phyloP scores from a whole-genome alignment of 2,797 vertebrate genomes.

The Philypnodon macrostomus region DNA sequence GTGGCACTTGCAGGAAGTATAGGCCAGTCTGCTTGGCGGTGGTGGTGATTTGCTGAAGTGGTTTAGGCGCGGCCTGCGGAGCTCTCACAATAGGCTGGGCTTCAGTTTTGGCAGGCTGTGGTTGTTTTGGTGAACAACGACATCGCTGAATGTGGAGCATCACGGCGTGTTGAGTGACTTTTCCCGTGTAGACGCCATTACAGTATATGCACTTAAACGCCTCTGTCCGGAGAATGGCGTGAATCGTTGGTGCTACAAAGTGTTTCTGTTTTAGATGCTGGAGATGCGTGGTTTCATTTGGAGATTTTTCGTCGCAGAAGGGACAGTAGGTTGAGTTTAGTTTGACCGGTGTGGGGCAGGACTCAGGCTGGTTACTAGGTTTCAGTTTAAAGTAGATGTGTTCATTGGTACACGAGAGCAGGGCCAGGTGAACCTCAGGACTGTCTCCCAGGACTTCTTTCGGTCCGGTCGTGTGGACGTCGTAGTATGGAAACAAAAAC shows the following conservation, averaged over 20 bases:
- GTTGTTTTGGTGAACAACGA: slow-evolving; percentile 81
- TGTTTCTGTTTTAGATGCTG: slow-evolving; percentile 90
- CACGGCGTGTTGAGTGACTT: slow-evolving; percentile 90
- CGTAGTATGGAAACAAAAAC: slow-evolving; percentile 89
- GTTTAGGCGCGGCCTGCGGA: slow-evolving; percentile 22
- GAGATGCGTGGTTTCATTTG: slow-evolving; percentile 79
- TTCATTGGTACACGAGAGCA: slow-evolving; percentile 84
- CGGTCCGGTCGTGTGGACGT: slow-evolving; percentile 84
- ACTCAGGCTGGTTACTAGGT: slow-evolving; percentile 67
- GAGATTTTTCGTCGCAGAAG: slow-evolving; percentile 87
- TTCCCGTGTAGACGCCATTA: slow-evolving; percentile 94
- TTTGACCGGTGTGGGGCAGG: slow-evolving; percentile 62
- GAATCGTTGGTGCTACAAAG: slow-evolving; percentile 92
- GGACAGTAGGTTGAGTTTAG: slow-evolving; percentile 78
- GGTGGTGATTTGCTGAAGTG: slow-evolving; percentile 32
- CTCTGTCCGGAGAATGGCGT: slow-evolving; percentile 90
- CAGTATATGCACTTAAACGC: slow-evolving; percentile 98
- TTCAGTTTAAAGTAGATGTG: slow-evolving; percentile 88
- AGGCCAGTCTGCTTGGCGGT: slow-evolving; percentile 43
- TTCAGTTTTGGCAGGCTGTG: slow-evolving; percentile 45
- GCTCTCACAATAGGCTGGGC: background rate
- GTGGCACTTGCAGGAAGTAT: slow-evolving; percentile 69
- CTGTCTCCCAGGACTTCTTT: slow-evolving; percentile 86
- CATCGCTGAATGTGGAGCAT: slow-evolving; percentile 91
- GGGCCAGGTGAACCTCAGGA: slow-evolving; percentile 88